Evolutionary conservation across 2,888 invertebrate species (phyloP), one percentile per base, ranked within the genome.

Genomic region (Dusona sp.): DNA sequence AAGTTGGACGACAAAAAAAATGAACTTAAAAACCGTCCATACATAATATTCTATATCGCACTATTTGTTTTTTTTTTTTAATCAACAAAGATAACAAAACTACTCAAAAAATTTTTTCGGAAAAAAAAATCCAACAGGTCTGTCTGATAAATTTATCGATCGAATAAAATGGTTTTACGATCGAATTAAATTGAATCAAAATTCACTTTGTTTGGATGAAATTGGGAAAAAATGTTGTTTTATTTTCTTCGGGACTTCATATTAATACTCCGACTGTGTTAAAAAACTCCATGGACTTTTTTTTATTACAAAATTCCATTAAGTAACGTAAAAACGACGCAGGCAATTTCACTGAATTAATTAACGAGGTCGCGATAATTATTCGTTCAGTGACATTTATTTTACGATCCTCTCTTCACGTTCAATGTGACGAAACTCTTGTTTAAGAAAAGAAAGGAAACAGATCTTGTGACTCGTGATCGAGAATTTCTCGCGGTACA

Each of bases 311-410:
- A 29, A 61, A 61, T 61, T 57, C 25, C 13, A 42, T 25, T 1
- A 3, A 75, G 74, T 29, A 61, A 36, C 38, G 57, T 75, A 16
- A 38, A 42, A 25, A 61, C 11, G 77, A 33, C n/a, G 33, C 48
- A 8, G 3, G 19, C 19, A 33, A 65, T 36, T 64, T 65, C 8
- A 25, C 51, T 73, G 38, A 36, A 29, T 67, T 33, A 72, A 84
- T 80, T 84, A 80, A 84, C 74, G 79, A 75, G 75, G 70, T 65
- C 70, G 48, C 65, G 38, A 48, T 42, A 70, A 81, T 81, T 85
- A 82, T 78, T 78, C 73, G 73, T 57, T 79, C 75, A 29, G 70
- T 85, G 85, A 85, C 81, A 85, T 85, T 85, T 82, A 38, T 82
- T 77, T 83, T 29, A 70, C 57, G 82, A 77, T 77, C 64, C 25